A percentile compares a stretch with the other conserved stretches of the same genome.
These are phyloP conservation scores for Arctia plantaginis DNA, from an alignment of 2,888 invertebrate genomes.

Conservation along the genomic window DNA sequence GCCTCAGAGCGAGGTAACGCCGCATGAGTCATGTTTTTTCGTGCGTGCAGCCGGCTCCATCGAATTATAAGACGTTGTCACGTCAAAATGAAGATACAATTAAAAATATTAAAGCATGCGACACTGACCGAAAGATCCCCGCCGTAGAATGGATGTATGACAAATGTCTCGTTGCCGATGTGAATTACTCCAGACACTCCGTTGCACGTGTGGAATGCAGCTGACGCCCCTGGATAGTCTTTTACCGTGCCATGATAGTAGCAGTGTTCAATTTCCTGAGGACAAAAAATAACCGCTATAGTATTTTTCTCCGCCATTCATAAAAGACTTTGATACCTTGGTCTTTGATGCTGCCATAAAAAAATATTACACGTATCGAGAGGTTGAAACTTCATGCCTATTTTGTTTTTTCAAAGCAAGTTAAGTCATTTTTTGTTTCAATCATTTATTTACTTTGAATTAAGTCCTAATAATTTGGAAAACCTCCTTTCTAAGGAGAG, in stretches of 20 bases:
- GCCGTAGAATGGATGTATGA: conserved; percentile 98
- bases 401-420: too few species aligned
- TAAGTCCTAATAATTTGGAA: too few species aligned
- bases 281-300: conserved; percentile 28
- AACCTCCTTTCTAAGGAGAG: too few species aligned
- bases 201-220: conserved; percentile 99
- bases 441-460: too few species aligned
- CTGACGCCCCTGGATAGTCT: conserved; percentile 98
- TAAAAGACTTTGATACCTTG: neutral
- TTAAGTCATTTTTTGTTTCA: too few species aligned
- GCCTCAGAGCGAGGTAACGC: too few species aligned
- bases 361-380: too few species aligned
- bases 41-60: too few species aligned
- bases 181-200: conserved; percentile 99
- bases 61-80: too few species aligned
- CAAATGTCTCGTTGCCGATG: conserved; percentile 98
- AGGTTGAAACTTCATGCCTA: too few species aligned
- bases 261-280: conserved; percentile 98
- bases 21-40: too few species aligned
- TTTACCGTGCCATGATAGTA: conserved; percentile 99
- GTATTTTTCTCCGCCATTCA: neutral
- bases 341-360: too few species aligned
- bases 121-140: conserved; percentile 98
- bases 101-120: conserved; percentile 47
- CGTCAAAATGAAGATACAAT: neutral